Evolutionary conservation across 1,140 invertebrate species (phyloP), one percentile per base, ranked within the genome.

Genomic region (Thalassaphorura encarpata): DNA sequence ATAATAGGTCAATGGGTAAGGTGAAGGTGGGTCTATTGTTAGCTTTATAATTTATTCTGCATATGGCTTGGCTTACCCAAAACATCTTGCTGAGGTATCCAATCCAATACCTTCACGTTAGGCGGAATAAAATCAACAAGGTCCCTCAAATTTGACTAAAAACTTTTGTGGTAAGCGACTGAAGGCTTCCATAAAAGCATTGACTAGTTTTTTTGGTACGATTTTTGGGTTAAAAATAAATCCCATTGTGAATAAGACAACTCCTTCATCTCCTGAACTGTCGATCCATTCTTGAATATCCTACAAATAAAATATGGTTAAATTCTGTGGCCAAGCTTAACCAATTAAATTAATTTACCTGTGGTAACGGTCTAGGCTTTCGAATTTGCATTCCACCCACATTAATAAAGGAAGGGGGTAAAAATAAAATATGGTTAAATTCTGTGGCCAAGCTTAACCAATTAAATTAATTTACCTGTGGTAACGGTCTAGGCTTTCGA

Each of bases 191-290:
- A 63, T 61, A 39, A 64, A 66, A 11, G 56, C 52, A 47, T 65
- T 60, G 29, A 66, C 57, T 26, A 69, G 58, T 19, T 57, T 40
- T 18, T 40, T 50, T 2, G 69, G 68, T 24, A 68, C 67, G 8
- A 66, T 56, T 27, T 67, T 60, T 6, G 69, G 64, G 52, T 69
- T 68, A 51, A 70, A 68, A 42, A 67, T 69, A 43, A 69, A 69
- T 19, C 69, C 69, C 67, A 70, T 66, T 23, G 68, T 64, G 56
- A 70, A 69, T 8, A 71, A 52, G 11, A 71, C 62, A 21, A 69
- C 63, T 8, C 69, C 69, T 24, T 69, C 52, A 6, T 64, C 60
- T 26, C 66, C 66, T n/a, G 67, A 66, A 21, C 63, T 66, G 19
- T 61, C 39, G 26, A 69, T 61, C 60, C 64, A 69, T 23, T 64